Conservation (phyloP, 2,888 invertebrate species). For the Melinaea marsaeus region DNA sequence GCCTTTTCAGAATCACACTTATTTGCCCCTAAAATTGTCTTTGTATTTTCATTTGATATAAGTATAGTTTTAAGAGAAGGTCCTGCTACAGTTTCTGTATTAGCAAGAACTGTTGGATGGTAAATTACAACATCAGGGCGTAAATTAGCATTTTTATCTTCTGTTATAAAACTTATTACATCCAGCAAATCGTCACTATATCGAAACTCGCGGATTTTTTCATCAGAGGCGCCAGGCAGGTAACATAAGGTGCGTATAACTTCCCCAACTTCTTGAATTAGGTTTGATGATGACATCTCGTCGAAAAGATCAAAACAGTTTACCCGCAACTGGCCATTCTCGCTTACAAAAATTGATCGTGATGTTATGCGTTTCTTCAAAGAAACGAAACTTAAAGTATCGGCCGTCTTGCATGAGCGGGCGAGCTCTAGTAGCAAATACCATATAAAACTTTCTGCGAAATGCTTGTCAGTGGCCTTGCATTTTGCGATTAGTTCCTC, state of each 20-base stretch:
- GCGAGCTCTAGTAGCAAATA: conserved; percentile 61
- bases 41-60: conserved; percentile 40
- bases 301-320: conserved; percentile 59
- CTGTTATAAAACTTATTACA: conserved; percentile 57
- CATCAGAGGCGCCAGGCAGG: conserved; percentile 35
- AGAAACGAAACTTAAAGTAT: conserved; percentile 47
- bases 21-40: conserved; percentile 48
- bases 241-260: conserved; percentile 51
- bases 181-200: conserved; percentile 66
- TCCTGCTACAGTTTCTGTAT: conserved; percentile 49
- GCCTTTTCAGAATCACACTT: conserved; percentile 71
- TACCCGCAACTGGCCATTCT: conserved; percentile 56
- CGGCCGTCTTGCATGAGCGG: conserved; percentile 51
- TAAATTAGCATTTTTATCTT: conserved; percentile 50
- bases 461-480: conserved; percentile 50
- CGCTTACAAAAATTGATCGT: conserved; percentile 56
- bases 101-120: conserved; percentile 69
- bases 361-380: conserved; percentile 55
- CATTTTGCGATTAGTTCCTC: conserved; percentile 55
- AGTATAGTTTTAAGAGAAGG: conserved; percentile 53
- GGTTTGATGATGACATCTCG: conserved; percentile 29
- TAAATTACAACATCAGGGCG: conserved; percentile 65
- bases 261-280: conserved; percentile 58
- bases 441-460: conserved; percentile 68
- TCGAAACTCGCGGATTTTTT: conserved; percentile 45